Conservation (phyloP, 2,888 invertebrate genomes). For the Helicoverpa assulta region DNA sequence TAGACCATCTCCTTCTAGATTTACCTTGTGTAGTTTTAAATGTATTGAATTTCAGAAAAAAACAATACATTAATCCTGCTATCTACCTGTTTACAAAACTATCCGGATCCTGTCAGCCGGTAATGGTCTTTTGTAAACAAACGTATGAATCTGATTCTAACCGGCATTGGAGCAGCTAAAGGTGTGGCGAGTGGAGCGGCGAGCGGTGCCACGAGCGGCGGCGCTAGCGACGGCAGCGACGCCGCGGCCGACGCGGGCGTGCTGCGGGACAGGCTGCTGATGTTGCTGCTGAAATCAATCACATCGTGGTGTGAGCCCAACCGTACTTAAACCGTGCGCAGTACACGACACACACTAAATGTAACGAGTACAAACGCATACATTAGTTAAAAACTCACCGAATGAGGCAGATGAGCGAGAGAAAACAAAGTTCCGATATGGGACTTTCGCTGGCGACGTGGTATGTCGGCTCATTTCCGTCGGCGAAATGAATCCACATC, state of each 20-base stretch:
- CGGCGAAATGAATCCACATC: conserved; percentile 27
- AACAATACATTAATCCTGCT: no score
- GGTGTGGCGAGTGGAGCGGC: conserved; percentile 78
- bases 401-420: conserved; percentile 14
- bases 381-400: conserved; percentile 26
- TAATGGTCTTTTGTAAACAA: neutral
- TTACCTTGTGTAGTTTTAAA: no score
- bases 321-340: conserved; percentile 14
- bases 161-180: conserved; percentile 73
- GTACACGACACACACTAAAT: conserved; percentile 16
- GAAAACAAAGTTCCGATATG: conserved; percentile 6
- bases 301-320: conserved; percentile 44
- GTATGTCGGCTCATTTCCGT: conserved; percentile 13
- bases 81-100: neutral
- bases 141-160: conserved; percentile 52
- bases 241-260: conserved; percentile 88
- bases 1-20: conserved; percentile 1
- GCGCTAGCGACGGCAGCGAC: conserved; percentile 74
- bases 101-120: neutral
- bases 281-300: conserved; percentile 91
- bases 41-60: neutral
- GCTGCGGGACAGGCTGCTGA: conserved; percentile 94
- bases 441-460: conserved; percentile 15
- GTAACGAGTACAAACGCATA: conserved; percentile 43
- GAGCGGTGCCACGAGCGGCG: conserved; percentile 75